These are phyloP conservation scores for Punctoribates punctum DNA, from an alignment of 2,888 invertebrate genomes.

Conservation along the genomic window DNA sequence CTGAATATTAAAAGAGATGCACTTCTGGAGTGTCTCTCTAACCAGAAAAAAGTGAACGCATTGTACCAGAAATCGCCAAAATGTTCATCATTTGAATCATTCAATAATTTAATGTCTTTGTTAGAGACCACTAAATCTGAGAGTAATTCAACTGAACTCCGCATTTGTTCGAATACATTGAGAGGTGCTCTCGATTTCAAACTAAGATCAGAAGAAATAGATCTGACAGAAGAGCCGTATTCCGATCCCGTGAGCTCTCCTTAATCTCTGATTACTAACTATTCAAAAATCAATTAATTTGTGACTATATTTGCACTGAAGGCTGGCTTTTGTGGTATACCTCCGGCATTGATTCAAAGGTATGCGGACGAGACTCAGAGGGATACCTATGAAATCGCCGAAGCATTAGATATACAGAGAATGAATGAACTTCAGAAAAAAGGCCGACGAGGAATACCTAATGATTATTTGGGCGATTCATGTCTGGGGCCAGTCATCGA, in stretches of 20 bases:
- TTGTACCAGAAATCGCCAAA: not conserved
- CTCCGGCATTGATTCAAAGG: conserved; percentile 53
- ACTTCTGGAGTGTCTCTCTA: not conserved
- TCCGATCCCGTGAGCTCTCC: conserved; percentile 50
- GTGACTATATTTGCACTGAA: conserved; percentile 47
- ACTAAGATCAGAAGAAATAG: conserved; percentile 53
- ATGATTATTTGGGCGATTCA: conserved; percentile 52
- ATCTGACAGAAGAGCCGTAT: conserved; percentile 53
- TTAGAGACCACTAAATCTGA: too few relatives aligned
- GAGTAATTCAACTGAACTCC: conserved; percentile 2
- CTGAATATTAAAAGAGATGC: not conserved
- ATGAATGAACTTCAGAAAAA: conserved; percentile 51
- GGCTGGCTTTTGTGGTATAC: conserved; percentile 54
- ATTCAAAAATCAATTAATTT: not conserved
- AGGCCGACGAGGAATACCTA: conserved; percentile 51
- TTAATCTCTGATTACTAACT: not conserved
- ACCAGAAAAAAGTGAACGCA: not conserved
- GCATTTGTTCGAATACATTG: conserved; percentile 45
- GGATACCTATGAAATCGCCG: conserved; percentile 52
- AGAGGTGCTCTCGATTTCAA: conserved; percentile 50
- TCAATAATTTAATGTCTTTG: conserved; percentile 4
- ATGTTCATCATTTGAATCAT: conserved; percentile 11
- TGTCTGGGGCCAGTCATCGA: conserved; percentile 52
- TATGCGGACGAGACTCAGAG: conserved; percentile 54
- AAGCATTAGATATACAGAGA: conserved; percentile 53